Evolutionary conservation across 1,140 invertebrate species (phyloP), one percentile per base, ranked within the genome.

Genomic region (Drosophila tsacasi): DNA sequence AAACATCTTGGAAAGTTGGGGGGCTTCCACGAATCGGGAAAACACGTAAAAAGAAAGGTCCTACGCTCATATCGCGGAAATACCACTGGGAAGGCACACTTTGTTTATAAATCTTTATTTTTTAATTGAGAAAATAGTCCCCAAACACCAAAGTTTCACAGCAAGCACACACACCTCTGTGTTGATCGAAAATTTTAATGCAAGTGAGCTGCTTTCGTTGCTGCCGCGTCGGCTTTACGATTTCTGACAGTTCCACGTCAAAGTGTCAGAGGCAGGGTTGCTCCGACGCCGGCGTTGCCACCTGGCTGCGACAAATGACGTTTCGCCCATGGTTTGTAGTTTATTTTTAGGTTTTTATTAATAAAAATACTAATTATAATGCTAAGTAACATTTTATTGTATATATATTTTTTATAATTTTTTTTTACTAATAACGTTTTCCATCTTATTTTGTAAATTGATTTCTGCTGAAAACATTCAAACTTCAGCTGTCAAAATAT

Each of bases 221-320:
- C 44, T 78, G 74, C 65, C 75, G 74, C 44, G 74, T 77, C 55
- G 74, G 57, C 63, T 58, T 37, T 27, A 40, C 63, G 52, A 59
- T 30, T 40, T 25, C 5, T 72, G 64, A 68, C 50, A 73, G 66
- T 35, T 83, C 84, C 84, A 89, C 84, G 84, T 89, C 81, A 57
- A 84, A 71, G 35, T 71, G 85, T 89, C 84, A 89, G 50, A 37
- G 0, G 5, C 66, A 89, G 85, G 13, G 85, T 44, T 84, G 66
- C 63, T 66, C 37, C 27, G 42, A 0, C n/a, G 21, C 1, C 2
- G 19, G 44, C 30, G 80, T 25, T 83, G 64, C 81, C 72, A 79
- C 37, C 63, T 21, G 32, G 12, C 25, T 17, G 17, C 13, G 9
- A 12, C 2, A 17, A n/a, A 12, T 71, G 73, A 50, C 55, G 30